These are phyloP conservation scores for Lasioglossum leucozonium DNA, from an alignment of 2,888 invertebrate species.

Conservation along the genomic window DNA sequence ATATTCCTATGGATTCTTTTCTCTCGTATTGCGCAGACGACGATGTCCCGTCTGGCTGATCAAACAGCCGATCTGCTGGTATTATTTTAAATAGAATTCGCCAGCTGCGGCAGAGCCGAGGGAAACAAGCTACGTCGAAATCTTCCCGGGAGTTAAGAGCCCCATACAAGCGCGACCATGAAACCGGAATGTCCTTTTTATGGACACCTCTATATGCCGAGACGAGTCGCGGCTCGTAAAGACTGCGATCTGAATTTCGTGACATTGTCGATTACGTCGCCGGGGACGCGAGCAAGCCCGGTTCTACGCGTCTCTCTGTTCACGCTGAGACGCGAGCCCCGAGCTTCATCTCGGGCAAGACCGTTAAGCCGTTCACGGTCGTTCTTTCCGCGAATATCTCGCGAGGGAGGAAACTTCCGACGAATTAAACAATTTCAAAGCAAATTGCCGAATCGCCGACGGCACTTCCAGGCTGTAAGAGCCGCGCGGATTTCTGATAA, in stretches of 20 bases:
- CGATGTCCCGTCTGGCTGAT: conserved; percentile 12
- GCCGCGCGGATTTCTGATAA: background rate
- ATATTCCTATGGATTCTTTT: background rate
- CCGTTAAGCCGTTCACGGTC: background rate
- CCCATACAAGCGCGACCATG: background rate
- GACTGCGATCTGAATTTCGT: conserved; percentile 33
- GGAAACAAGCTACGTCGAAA: background rate
- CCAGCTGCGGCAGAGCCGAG: conserved; percentile 3
- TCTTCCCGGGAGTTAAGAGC: conserved; percentile 2
- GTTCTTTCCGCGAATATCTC: background rate
- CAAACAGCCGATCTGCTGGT: conserved; percentile 10
- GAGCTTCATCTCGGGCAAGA: background rate
- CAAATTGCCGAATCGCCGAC: background rate
- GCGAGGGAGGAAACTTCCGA: background rate
- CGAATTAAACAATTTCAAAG: background rate
- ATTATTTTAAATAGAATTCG: conserved; percentile 2
- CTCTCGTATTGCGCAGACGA: background rate
- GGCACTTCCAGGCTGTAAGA: background rate
- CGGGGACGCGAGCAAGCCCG: background rate
- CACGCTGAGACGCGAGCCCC: background rate
- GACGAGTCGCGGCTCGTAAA: conserved; percentile 31
- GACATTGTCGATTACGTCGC: conserved; percentile 26
- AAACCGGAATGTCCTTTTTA: conserved; percentile 42
- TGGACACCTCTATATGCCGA: conserved; percentile 23
- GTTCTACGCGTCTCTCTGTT: too few relatives aligned